A percentile compares a stretch with the other conserved stretches of the same genome.
phyloP scores from a whole-genome alignment of 2,113 vertebrate species.

The Pollachius pollachius region DNA sequence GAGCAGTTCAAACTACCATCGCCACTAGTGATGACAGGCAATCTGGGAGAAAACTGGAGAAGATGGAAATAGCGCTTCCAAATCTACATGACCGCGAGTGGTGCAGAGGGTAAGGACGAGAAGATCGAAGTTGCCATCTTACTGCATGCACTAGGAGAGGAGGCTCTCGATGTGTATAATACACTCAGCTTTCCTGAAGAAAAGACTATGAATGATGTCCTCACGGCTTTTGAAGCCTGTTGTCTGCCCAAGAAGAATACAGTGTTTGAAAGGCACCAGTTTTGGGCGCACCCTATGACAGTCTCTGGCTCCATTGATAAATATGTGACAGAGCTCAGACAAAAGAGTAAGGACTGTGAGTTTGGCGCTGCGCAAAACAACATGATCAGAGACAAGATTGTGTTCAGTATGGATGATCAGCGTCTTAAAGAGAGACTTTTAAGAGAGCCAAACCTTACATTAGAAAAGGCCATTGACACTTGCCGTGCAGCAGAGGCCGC shows the following conservation, averaged over 20 bases:
- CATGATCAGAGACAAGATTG: slow-evolving; percentile 24
- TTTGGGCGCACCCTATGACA: slow-evolving; percentile 18
- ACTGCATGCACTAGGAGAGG: slow-evolving; percentile 8
- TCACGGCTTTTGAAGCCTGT: slow-evolving; percentile 5
- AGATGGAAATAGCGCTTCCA: slow-evolving; percentile 24
- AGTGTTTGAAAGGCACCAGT: slow-evolving; percentile 20
- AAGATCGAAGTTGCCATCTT: slow-evolving; percentile 8
- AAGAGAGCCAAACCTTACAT: not conserved
- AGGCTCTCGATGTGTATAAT: slow-evolving; percentile 13
- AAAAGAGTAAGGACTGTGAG: slow-evolving; percentile 20
- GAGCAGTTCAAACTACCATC: not conserved
- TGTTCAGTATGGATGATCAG: slow-evolving; percentile 9
- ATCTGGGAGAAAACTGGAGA: slow-evolving; percentile 23
- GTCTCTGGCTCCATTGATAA: slow-evolving; percentile 16
- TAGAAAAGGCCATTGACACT: slow-evolving; percentile 4
- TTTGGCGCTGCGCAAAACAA: slow-evolving; percentile 13
- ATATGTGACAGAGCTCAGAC: slow-evolving; percentile 18
- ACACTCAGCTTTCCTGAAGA: not conserved
- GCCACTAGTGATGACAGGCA: slow-evolving; percentile 5
- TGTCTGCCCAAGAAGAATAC: slow-evolving; percentile 14
- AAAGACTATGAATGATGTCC: not conserved
- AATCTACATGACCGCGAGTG: slow-evolving; percentile 7
- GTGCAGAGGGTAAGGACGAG: not conserved
- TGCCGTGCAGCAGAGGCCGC: not conserved
- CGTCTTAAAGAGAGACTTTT: not conserved